Evolutionary conservation across 2,113 vertebrate species (phyloP).

Genomic region (Mastomys natalensis): DNA sequence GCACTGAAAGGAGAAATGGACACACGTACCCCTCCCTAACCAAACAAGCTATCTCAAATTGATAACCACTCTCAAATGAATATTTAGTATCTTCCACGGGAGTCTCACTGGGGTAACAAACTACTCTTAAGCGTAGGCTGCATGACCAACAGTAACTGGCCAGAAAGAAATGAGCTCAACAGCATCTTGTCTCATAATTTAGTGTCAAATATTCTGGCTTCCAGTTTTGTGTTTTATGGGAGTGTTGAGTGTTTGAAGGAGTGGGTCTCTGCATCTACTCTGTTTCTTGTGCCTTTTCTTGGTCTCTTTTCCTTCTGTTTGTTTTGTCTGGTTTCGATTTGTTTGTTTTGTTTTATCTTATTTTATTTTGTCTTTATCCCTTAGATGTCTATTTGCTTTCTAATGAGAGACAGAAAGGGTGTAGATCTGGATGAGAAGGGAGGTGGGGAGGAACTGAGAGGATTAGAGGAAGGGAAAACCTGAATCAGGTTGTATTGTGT

Average conservation of each 20-base stretch:
- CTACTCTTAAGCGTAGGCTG: not conserved
- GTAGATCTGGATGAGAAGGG: not conserved
- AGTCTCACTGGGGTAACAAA: not conserved
- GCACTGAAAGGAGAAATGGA: not conserved
- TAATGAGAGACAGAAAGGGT: not conserved
- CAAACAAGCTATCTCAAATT: not conserved
- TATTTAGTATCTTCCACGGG: not conserved
- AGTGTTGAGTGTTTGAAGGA: not conserved
- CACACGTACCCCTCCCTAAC: not conserved
- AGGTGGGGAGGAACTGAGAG: not conserved
- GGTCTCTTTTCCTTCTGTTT: not conserved
- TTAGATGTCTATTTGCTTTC: not conserved
- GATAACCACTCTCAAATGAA: not conserved
- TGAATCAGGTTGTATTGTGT: not conserved
- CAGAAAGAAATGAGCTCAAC: not conserved
- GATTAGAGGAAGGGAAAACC: not conserved
- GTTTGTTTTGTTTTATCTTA: not conserved
- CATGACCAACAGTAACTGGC: not conserved
- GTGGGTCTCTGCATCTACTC: not conserved
- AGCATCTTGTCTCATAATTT: not conserved
- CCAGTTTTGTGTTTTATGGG: not conserved
- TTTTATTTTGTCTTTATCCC: not conserved
- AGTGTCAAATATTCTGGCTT: not conserved
- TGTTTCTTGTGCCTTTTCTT: not conserved
- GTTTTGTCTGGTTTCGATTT: not conserved